Conservation (phyloP, 2,113 vertebrate species). For the Hippopotamus amphibius region DNA sequence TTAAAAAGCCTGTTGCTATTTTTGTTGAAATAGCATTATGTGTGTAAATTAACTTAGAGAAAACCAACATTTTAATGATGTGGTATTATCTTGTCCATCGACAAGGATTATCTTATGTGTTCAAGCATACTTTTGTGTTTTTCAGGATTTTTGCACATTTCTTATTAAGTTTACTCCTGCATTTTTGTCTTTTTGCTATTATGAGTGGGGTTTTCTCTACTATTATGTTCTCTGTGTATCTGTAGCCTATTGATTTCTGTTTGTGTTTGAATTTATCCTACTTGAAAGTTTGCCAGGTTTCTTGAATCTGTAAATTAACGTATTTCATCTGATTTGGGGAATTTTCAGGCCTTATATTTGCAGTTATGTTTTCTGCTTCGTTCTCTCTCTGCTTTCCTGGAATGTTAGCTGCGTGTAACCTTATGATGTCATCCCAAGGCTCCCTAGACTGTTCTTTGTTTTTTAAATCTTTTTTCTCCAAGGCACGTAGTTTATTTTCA, state of each 20-base stretch:
- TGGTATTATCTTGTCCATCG: not conserved
- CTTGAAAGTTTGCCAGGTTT: not conserved
- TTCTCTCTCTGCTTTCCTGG: not conserved
- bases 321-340: not conserved
- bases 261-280: not conserved
- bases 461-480: not conserved
- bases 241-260: not conserved
- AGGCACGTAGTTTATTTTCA: not conserved
- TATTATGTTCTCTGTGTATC: not conserved
- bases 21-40: conserved; percentile 26
- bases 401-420: not conserved
- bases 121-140: not conserved
- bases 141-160: not conserved
- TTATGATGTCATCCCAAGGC: not conserved
- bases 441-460: not conserved
- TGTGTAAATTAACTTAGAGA: conserved; percentile 46
- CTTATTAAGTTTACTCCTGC: not conserved
- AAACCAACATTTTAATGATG: not conserved
- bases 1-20: not conserved
- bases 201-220: not conserved
- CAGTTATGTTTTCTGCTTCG: not conserved
- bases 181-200: not conserved
- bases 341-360: conserved; percentile 52
- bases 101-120: not conserved
- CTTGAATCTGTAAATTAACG: not conserved